A percentile compares a stretch with the other conserved stretches of the same genome.
Conservation (phyloP, 1,140 invertebrate species). For the Andrena cerasifolii region DNA sequence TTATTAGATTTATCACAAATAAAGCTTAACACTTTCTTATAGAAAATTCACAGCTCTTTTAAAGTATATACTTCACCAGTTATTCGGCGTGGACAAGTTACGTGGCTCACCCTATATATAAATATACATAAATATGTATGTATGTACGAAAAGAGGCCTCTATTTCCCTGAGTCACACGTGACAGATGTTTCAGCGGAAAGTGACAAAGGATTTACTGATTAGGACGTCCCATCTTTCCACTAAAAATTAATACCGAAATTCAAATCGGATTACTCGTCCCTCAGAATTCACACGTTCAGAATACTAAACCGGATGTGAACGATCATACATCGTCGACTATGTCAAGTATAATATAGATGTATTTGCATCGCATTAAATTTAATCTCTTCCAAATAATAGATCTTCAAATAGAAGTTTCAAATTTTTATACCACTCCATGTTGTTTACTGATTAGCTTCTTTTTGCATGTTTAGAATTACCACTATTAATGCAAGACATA, state of each 20-base stretch:
- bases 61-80: no score
- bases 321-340: constrained; percentile 21
- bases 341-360: constrained; percentile 28
- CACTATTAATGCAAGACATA: no score
- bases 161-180: constrained; percentile 6
- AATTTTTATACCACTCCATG: background rate
- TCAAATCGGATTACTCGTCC: constrained; percentile 65
- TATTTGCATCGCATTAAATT: constrained; percentile 42
- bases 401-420: background rate
- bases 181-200: constrained; percentile 37
- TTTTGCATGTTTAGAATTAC: background rate
- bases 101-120: no score
- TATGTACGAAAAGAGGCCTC: constrained; percentile 5
- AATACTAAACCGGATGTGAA: constrained; percentile 54
- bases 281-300: constrained; percentile 16
- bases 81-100: no score
- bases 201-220: constrained; percentile 44
- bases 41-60: no score
- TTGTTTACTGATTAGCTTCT: no score
- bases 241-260: constrained; percentile 61
- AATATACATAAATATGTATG: no score
- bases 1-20: no score
- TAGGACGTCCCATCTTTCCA: constrained; percentile 22
- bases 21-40: no score
- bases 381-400: background rate